phyloP scores from a whole-genome alignment of 2,797 vertebrate genomes.

The Luscinia luscinia region DNA sequence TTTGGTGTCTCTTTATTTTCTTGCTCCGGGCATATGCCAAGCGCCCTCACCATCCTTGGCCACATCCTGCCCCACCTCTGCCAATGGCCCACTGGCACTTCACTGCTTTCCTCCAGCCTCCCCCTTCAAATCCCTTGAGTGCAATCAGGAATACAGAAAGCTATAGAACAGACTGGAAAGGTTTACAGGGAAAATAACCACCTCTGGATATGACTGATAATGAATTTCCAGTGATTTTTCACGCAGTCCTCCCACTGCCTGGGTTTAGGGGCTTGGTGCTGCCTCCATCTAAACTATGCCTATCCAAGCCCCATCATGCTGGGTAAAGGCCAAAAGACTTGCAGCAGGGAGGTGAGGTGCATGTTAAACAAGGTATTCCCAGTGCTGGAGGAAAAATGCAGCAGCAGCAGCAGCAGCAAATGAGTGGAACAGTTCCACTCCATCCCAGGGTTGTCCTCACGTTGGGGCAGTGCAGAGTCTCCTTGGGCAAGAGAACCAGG shows the following conservation, averaged over 20 bases:
- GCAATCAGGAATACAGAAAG: not conserved
- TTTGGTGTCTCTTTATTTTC: conserved; percentile 58
- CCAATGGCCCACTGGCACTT: rapidly evolving
- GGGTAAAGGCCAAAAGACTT: not conserved
- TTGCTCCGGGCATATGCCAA: not conserved
- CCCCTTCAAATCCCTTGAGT: not conserved
- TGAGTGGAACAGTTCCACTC: not conserved
- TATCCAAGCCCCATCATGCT: not conserved
- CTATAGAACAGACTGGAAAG: not conserved
- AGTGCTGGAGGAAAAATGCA: not conserved
- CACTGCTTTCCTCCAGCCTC: not conserved
- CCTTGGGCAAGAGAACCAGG: not conserved
- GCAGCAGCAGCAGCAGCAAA: not conserved
- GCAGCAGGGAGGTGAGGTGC: not conserved
- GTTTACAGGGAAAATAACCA: not conserved
- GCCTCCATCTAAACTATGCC: not conserved
- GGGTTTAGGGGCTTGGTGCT: not conserved
- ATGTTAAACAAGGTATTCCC: not conserved
- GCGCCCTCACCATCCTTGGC: not conserved
- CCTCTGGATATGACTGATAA: not conserved
- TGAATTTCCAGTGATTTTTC: not conserved
- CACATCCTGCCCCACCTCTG: not conserved
- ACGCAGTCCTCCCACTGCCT: not conserved
- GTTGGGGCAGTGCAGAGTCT: rapidly evolving
- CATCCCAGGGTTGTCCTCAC: rapidly evolving